These are phyloP conservation scores for Cephalotes varians DNA, from an alignment of 2,888 invertebrate genomes.

Conservation along the genomic window DNA sequence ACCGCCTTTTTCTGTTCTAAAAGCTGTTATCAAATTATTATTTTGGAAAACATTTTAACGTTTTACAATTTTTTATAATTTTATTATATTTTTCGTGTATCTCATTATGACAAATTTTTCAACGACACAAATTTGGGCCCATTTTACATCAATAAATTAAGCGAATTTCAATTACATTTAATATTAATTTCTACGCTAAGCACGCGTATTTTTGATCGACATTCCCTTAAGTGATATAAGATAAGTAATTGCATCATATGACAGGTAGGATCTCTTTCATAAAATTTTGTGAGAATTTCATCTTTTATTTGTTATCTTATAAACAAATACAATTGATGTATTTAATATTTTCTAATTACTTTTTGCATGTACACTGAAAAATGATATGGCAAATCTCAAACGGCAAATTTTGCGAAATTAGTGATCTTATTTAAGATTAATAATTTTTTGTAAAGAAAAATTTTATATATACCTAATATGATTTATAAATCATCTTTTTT, in stretches of 20 bases:
- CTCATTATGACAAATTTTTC: constrained; percentile 1
- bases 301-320: constrained; percentile 7
- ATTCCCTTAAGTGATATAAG: constrained; percentile 76
- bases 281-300: constrained; percentile 12
- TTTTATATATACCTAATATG: background rate
- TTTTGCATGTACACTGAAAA: background rate
- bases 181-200: constrained; percentile 74
- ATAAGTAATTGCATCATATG: constrained; percentile 58
- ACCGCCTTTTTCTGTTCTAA: background rate
- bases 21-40: constrained; percentile 10
- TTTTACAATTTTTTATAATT: background rate
- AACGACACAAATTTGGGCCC: constrained; percentile 65
- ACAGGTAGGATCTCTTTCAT: constrained; percentile 35
- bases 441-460: background rate
- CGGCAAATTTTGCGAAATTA: background rate
- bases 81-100: background rate
- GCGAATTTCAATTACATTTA: constrained; percentile 76
- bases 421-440: constrained; percentile 10
- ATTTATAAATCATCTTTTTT: constrained; percentile 23
- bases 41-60: background rate
- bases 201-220: constrained; percentile 72
- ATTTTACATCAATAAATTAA: constrained; percentile 80
- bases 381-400: background rate
- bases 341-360: constrained; percentile 20
- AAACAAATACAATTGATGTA: constrained; percentile 4